Evolutionary conservation across 1,140 invertebrate genomes (phyloP).

Genomic region (Eubasilissa regina): DNA sequence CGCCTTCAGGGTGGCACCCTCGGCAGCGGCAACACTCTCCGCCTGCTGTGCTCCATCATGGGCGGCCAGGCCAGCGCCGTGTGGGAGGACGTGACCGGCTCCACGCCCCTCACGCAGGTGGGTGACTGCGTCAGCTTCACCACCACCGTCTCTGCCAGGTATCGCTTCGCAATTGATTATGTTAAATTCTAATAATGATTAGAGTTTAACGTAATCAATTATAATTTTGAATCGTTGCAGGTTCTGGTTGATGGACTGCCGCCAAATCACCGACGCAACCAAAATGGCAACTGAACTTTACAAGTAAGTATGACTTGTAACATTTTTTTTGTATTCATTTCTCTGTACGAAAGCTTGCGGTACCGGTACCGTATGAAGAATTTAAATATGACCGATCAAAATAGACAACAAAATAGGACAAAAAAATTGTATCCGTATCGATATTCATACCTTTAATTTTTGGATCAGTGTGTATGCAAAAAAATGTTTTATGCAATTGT

Average conservation of each 20-base stretch:
- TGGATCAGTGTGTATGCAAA: too few species aligned
- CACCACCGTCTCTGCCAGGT: constrained; percentile 93
- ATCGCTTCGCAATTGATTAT: background rate
- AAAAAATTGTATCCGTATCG: too few species aligned
- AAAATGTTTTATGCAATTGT: too few species aligned
- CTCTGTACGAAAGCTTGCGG: too few species aligned
- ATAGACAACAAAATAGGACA: too few species aligned
- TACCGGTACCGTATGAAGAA: too few species aligned
- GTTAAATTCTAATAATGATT: too few species aligned
- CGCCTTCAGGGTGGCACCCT: constrained; percentile 3
- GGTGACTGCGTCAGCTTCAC: constrained; percentile 98
- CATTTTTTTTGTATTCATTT: too few species aligned
- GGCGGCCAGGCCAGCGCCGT: constrained; percentile 94
- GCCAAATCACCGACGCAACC: constrained; percentile 92
- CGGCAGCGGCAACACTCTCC: constrained; percentile 74
- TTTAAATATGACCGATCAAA: too few species aligned
- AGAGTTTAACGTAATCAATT: too few species aligned
- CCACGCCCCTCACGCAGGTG: constrained; percentile 93
- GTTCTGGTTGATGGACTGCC: constrained; percentile 98
- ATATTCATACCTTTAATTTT: too few species aligned
- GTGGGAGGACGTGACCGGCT: constrained; percentile 98
- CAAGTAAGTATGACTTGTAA: constrained; percentile 77
- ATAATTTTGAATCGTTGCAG: constrained; percentile 65
- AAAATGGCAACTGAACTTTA: constrained; percentile 96
- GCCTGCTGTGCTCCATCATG: constrained; percentile 95